These are phyloP conservation scores for Scolanthus callimorphus DNA, from an alignment of 92 coral and sea anemone species.

Conservation along the genomic window DNA sequence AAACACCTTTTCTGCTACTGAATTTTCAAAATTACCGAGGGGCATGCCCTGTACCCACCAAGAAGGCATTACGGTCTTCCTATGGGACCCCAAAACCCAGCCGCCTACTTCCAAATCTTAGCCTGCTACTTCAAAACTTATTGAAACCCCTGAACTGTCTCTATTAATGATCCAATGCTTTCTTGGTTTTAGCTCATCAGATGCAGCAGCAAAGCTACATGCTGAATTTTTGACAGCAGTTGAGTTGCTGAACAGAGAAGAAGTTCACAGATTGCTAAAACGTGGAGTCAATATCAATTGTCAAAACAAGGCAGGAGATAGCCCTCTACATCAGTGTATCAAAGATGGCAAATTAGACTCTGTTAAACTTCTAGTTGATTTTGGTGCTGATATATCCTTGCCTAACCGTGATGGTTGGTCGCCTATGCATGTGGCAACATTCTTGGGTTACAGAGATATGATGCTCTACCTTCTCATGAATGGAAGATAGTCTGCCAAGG, in stretches of 20 bases:
- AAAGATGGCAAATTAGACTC: slow-evolving; percentile 66
- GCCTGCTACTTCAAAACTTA: too few relatives aligned
- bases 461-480: slow-evolving; percentile 57
- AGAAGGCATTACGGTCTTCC: too few relatives aligned
- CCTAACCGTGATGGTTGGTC: slow-evolving; percentile 76
- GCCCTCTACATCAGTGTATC: slow-evolving; percentile 69
- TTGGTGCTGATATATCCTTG: slow-evolving; percentile 62
- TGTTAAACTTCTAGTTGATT: slow-evolving; percentile 61
- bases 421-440: slow-evolving; percentile 72
- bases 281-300: slow-evolving; percentile 54
- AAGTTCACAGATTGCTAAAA: slow-evolving; percentile 41
- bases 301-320: slow-evolving; percentile 57
- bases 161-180: too few relatives aligned
- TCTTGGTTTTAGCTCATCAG: slow-evolving; percentile 1
- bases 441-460: slow-evolving; percentile 63
- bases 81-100: too few relatives aligned
- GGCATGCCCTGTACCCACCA: too few relatives aligned
- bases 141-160: too few relatives aligned
- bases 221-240: slow-evolving; percentile 58
- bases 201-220: slow-evolving; percentile 4
- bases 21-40: too few relatives aligned
- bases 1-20: too few relatives aligned
- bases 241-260: slow-evolving; percentile 44
- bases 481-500: slow-evolving; percentile 10
- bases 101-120: too few relatives aligned